Evolutionary conservation across 2,797 vertebrate genomes (phyloP).

Genomic region (Cirrhinus mrigala): DNA sequence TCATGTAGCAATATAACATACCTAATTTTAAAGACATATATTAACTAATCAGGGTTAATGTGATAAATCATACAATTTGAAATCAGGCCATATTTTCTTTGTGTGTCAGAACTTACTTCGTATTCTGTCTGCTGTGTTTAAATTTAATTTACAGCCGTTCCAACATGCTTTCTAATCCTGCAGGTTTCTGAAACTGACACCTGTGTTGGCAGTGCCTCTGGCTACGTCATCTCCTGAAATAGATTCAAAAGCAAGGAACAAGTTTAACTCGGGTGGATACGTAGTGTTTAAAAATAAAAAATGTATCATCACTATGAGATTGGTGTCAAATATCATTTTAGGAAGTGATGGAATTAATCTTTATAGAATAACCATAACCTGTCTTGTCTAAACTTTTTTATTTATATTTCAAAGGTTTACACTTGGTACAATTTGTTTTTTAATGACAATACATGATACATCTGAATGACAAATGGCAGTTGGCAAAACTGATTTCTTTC

Average conservation of each 20-base stretch:
- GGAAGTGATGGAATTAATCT: not conserved
- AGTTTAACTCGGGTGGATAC: not conserved
- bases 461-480: not conserved
- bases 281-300: not conserved
- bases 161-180: slow-evolving; percentile 6
- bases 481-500: not conserved
- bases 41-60: not conserved
- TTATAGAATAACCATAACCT: not conserved
- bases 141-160: not conserved
- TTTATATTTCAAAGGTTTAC: not conserved
- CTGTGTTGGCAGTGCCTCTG: not conserved
- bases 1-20: not conserved
- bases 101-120: not conserved
- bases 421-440: not conserved
- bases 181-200: slow-evolving; percentile 27
- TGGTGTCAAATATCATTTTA: not conserved
- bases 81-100: not conserved
- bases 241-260: not conserved
- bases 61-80: not conserved
- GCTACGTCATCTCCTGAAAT: slow-evolving; percentile 15
- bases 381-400: not conserved
- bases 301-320: not conserved
- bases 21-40: not conserved
- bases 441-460: not conserved
- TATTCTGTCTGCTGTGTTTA: not conserved